phyloP scores from a whole-genome alignment of 2,113 vertebrate genomes.

The Caretta caretta region DNA sequence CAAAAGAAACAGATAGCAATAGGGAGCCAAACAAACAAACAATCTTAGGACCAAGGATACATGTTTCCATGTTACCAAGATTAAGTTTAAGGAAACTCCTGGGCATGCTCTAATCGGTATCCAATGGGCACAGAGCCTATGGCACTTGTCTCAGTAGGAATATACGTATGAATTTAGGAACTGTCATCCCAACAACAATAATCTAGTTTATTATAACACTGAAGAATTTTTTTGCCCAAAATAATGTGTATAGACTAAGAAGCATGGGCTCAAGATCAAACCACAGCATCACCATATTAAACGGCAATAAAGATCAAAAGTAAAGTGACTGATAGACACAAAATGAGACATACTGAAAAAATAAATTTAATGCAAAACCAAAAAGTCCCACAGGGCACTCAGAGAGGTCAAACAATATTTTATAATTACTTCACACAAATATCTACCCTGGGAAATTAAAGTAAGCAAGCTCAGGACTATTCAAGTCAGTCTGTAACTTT shows the following conservation, averaged over 20 bases:
- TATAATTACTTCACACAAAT: neutral
- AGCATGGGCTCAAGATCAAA: neutral
- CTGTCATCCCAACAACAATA: accelerated
- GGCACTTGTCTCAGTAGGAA: neutral
- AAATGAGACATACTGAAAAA: neutral
- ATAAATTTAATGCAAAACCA: neutral
- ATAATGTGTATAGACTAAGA: neutral
- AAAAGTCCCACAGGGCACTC: neutral
- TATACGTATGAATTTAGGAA: neutral
- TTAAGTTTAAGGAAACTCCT: neutral
- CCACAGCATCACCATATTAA: accelerated
- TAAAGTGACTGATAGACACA: neutral
- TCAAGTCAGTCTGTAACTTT: neutral
- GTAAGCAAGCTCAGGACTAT: neutral
- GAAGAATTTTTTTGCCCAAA: neutral
- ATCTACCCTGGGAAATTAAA: neutral
- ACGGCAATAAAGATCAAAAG: neutral
- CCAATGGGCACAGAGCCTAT: neutral
- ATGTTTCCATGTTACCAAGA: accelerated
- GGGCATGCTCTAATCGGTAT: accelerated
- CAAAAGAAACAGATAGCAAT: neutral
- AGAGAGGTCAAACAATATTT: neutral
- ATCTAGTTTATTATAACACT: neutral
- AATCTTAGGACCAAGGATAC: neutral
- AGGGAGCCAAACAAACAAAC: neutral